Evolutionary conservation across 2,113 vertebrate genomes (phyloP), one percentile per base, ranked within the genome.

Genomic region (Sceloporus tristichus): DNA sequence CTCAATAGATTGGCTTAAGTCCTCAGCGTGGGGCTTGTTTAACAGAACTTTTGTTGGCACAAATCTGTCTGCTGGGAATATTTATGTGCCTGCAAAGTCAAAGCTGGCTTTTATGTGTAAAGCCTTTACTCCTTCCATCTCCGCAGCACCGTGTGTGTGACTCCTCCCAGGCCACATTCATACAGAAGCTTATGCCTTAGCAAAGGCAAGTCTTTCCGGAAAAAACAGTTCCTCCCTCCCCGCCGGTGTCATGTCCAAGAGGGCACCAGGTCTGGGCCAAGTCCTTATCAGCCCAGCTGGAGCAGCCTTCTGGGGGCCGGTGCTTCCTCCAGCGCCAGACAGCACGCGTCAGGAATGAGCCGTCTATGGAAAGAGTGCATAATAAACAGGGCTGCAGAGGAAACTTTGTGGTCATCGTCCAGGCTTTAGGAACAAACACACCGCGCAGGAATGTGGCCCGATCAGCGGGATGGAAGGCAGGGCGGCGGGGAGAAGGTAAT

Each of bases 281-380:
- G 80, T 54, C 11, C 88, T 85, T 89, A 89, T 89, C 88, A 66
- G 40, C 66, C 70, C 59, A 38, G 70, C 23, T 54, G 70, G 88
- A 75, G 23, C 65, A 70, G 83, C 83, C 78, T 85, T 75, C 70
- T 84, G 75, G 79, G 79, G 85, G 73, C 77, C 62, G 40, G 34
- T 16, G 70, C 42, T 86, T 87, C 86, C 90, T 71, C 25, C 40
- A 34, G 6, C 40, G 38, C 71, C 76, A 90, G 90, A 89, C 90
- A 71, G 79, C 89, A 87, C 78, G 78, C 27, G 80, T 23, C 84
- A 56, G 84, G 79, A 91, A 86, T 54, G 83, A 88, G 82, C 90
- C 18, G 82, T 80, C 89, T 82, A 79, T 88, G 87, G 81, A 84
- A 77, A 62, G 79, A 85, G 86, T 3, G 19, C 65, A 59, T 78